Percentiles rank a stretch among this genome's conserved stretches.
These are phyloP conservation scores for Oryzias javanicus DNA, from an alignment of 2,113 vertebrate species.

Conservation along the genomic window DNA sequence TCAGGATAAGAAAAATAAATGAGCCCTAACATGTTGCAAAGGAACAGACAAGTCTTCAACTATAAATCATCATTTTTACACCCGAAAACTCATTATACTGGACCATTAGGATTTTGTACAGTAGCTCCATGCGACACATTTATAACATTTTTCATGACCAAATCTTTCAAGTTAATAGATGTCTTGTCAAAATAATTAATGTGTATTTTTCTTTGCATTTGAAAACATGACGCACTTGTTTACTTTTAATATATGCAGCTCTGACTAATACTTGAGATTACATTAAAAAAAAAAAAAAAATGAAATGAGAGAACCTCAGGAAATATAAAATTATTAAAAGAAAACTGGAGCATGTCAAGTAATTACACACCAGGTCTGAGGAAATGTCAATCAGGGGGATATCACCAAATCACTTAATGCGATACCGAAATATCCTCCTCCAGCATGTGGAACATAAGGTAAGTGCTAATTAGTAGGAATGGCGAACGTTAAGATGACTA, in stretches of 20 bases:
- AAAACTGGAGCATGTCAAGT: constrained; percentile 74
- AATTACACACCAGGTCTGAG: constrained; percentile 74
- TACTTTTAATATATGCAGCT: no score
- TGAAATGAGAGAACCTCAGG: constrained; percentile 46
- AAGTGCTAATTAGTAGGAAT: constrained; percentile 80
- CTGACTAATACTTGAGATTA: no score
- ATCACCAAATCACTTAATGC: constrained; percentile 77
- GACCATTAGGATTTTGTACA: constrained; percentile 46
- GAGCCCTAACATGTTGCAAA: constrained; percentile 36
- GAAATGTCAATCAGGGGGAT: constrained; percentile 75
- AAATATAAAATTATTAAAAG: constrained; percentile 68
- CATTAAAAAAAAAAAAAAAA: constrained; percentile 21
- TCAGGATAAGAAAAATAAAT: constrained; percentile 11
- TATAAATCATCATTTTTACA: constrained; percentile 59
- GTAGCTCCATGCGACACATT: constrained; percentile 36
- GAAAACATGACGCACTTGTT: no score
- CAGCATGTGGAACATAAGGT: constrained; percentile 71
- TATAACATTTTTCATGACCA: constrained; percentile 43
- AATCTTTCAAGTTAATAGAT: constrained; percentile 50
- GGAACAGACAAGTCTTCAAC: constrained; percentile 56
- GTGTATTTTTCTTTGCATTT: constrained; percentile 4
- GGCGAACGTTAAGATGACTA: constrained; percentile 78
- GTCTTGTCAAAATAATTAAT: constrained; percentile 60
- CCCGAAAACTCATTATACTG: constrained; percentile 57
- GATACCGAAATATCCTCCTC: constrained; percentile 80